phyloP scores from a whole-genome alignment of 2,888 invertebrate genomes.

The Cosmia pyralina region DNA sequence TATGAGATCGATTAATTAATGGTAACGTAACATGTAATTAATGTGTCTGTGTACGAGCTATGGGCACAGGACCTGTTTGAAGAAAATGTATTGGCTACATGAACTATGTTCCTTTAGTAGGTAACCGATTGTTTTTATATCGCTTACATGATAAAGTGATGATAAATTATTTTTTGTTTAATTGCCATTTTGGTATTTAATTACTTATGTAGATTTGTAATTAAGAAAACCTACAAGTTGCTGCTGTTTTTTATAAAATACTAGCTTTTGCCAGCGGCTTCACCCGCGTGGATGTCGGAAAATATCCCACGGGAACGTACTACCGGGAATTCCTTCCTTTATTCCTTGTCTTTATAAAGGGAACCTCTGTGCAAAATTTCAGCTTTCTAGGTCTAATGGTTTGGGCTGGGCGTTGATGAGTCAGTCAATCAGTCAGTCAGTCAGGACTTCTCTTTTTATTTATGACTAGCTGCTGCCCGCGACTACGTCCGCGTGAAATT shows the following conservation, averaged over 20 bases:
- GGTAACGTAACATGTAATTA: constrained; percentile 57
- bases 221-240: constrained; percentile 12
- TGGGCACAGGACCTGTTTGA: constrained; percentile 48
- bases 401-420: too few species aligned
- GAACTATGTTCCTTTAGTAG: constrained; percentile 1
- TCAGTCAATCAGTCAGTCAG: too few species aligned
- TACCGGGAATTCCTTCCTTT: too few species aligned
- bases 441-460: too few species aligned
- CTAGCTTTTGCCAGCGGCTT: too few species aligned
- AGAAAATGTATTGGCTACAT: constrained; percentile 30
- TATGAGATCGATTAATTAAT: constrained; percentile 57
- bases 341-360: too few species aligned
- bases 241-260: background rate
- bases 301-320: too few species aligned
- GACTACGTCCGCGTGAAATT: too few species aligned
- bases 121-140: constrained; percentile 29
- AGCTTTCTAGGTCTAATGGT: too few species aligned
- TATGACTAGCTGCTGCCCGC: too few species aligned
- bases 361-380: too few species aligned
- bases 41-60: constrained; percentile 26
- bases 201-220: constrained; percentile 30
- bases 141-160: background rate
- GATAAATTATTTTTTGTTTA: constrained; percentile 21
- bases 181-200: background rate
- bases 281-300: too few species aligned